phyloP scores from a whole-genome alignment of 2,888 invertebrate genomes.

The Melipona beecheii region DNA sequence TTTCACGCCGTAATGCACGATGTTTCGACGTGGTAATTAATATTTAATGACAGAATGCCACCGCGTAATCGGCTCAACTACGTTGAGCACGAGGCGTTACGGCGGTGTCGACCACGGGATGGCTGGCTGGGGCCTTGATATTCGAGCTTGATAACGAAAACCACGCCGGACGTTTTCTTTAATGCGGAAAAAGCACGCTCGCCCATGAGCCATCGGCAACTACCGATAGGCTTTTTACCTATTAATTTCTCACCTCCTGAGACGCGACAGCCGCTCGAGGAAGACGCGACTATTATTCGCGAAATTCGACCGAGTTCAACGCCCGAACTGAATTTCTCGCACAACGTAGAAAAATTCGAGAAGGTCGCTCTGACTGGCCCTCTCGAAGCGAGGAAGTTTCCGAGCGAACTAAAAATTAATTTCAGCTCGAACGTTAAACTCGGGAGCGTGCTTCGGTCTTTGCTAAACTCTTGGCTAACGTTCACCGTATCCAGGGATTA shows the following conservation, averaged over 20 bases:
- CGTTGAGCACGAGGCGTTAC: slow-evolving; percentile 60
- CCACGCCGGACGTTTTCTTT: slow-evolving; percentile 44
- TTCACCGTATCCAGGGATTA: background rate
- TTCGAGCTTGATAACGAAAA: slow-evolving; percentile 22
- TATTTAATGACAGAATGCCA: slow-evolving; percentile 65
- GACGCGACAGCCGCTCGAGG: background rate
- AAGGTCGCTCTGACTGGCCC: background rate
- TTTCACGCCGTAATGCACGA: slow-evolving; percentile 37
- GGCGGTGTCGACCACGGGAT: slow-evolving; percentile 10
- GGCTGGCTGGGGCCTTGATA: background rate
- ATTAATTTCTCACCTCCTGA: slow-evolving; percentile 13
- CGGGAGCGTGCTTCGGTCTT: background rate
- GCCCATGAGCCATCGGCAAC: slow-evolving; percentile 24
- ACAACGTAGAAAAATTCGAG: background rate
- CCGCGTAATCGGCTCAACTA: slow-evolving; percentile 69
- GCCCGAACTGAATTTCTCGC: background rate
- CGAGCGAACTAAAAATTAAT: background rate
- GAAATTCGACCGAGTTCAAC: background rate
- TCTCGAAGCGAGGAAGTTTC: background rate
- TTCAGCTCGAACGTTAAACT: background rate
- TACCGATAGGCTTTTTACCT: slow-evolving; percentile 23
- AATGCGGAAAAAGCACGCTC: slow-evolving; percentile 41
- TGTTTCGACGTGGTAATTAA: slow-evolving; percentile 65
- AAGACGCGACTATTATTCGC: background rate
- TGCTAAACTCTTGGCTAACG: background rate